Conservation (phyloP, 1,140 invertebrate genomes). For the Listronotus bonariensis region DNA sequence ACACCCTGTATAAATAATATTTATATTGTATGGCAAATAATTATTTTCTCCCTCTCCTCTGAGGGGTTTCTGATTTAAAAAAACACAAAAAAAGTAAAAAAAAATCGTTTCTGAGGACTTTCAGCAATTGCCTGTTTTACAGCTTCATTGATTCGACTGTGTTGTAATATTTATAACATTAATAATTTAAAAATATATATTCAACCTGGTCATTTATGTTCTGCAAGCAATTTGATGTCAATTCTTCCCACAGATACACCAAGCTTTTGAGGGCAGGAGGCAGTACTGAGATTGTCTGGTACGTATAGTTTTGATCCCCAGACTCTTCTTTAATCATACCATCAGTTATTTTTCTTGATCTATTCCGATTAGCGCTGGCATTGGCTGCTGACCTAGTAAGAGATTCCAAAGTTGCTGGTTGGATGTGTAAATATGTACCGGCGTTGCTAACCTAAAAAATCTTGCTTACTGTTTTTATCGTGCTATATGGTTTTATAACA, state of each 20-base stretch:
- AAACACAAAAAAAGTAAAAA: no score
- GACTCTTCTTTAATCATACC: conserved; percentile 65
- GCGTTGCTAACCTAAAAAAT: conserved; percentile 61
- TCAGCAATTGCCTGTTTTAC: background rate
- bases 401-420: conserved; percentile 76
- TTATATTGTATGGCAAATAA: no score
- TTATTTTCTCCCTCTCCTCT: no score
- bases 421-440: conserved; percentile 76
- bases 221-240: conserved; percentile 72
- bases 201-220: conserved; percentile 66
- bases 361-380: conserved; percentile 69
- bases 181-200: conserved; percentile 2
- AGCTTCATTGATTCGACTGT: background rate
- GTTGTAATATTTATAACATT: background rate
- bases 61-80: no score
- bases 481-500: no score
- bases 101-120: background rate
- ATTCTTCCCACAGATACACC: conserved; percentile 86
- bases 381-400: conserved; percentile 76
- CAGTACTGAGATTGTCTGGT: conserved; percentile 71
- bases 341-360: conserved; percentile 59
- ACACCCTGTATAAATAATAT: no score
- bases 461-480: background rate
- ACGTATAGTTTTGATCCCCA: conserved; percentile 40
- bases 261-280: conserved; percentile 85